These are phyloP conservation scores for Leucoptera coffeella DNA, from an alignment of 2,888 invertebrate species.

Conservation along the genomic window DNA sequence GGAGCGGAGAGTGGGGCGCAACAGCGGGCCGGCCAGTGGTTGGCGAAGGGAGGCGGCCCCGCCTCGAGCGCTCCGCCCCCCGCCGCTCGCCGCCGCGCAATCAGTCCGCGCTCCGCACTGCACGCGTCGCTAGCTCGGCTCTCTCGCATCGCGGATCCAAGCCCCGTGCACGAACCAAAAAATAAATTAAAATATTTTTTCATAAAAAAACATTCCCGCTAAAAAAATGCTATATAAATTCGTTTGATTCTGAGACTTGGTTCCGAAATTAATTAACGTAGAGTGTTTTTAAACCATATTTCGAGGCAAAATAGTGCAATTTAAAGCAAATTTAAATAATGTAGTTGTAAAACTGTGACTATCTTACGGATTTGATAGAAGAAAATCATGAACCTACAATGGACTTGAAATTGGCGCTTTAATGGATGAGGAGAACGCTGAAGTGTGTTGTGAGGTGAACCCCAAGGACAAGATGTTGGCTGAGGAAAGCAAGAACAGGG, in stretches of 20 bases:
- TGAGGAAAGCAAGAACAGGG: constrained; percentile 48
- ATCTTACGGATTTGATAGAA: no score
- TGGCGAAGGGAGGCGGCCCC: constrained; percentile 18
- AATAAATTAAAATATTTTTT: neutral
- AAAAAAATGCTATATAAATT: no score
- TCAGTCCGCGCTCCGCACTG: constrained; percentile 9
- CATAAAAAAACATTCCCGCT: no score
- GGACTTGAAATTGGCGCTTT: no score
- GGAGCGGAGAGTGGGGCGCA: constrained; percentile 9
- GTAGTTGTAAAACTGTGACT: no score
- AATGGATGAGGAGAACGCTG: constrained; percentile 45
- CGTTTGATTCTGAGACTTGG: no score
- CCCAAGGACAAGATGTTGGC: constrained; percentile 39
- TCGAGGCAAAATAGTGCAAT: no score
- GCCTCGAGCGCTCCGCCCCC: constrained; percentile 9
- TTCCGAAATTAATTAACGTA: no score
- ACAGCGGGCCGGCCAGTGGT: constrained; percentile 39
- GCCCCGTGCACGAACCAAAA: constrained; percentile 3
- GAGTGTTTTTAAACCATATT: no score
- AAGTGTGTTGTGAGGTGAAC: constrained; percentile 25
- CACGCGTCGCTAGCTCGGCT: constrained; percentile 7
- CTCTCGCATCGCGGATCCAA: constrained; percentile 4
- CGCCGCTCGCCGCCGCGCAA: constrained; percentile 10
- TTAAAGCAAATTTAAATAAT: no score
- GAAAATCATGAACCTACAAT: no score